Evolutionary conservation across 2,113 vertebrate species (phyloP), one percentile per base, ranked within the genome.

Genomic region (Sebastes fasciatus): DNA sequence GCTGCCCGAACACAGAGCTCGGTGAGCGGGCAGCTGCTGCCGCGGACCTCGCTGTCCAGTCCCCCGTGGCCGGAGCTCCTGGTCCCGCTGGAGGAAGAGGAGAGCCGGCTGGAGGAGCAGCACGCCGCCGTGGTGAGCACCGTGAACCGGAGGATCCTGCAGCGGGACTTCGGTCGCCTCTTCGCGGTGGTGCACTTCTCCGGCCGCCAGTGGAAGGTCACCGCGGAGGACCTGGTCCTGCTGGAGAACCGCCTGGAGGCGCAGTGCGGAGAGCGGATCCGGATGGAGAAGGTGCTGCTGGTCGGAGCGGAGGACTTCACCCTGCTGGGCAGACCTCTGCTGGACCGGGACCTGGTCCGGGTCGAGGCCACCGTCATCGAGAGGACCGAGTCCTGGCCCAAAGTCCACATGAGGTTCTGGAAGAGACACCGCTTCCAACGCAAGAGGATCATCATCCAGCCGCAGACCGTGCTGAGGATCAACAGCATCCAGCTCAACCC

Each of bases 241-340:
- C 72, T 91, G 21, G 93, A 93, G 88, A 94, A 87, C 77, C 89
- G 92, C 85, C 26, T 94, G 9, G 86, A 90, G 13, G 93, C 90
- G 17, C 90, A 77, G 19, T 93, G 93, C 79, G 93, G 93, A 23
- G 91, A 93, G 2, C 86, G 87, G 62, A 90, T 94, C 85, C 85
- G 86, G 8, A 54, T 94, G 92, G 93, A 94, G 86, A 94, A 94
- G 69, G 93, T 94, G 70, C 87, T 94, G 70, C 83, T 94, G 77
- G 90, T 92, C 9, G 93, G 93, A 23, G 92, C 91, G 34, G 58
- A 90, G 75, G 89, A 94, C 52, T 94, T 94, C 90, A 91, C 90
- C 43, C 68, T 94, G 87, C 4, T 91, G 43, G 93, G 93, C 0
- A 86, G 93, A 77, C 93, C 93, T 0, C 79, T 94, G 64, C 85